Evolutionary conservation across 1,140 invertebrate genomes (phyloP), one percentile per base, ranked within the genome.

Genomic region (Drosophila dunni): DNA sequence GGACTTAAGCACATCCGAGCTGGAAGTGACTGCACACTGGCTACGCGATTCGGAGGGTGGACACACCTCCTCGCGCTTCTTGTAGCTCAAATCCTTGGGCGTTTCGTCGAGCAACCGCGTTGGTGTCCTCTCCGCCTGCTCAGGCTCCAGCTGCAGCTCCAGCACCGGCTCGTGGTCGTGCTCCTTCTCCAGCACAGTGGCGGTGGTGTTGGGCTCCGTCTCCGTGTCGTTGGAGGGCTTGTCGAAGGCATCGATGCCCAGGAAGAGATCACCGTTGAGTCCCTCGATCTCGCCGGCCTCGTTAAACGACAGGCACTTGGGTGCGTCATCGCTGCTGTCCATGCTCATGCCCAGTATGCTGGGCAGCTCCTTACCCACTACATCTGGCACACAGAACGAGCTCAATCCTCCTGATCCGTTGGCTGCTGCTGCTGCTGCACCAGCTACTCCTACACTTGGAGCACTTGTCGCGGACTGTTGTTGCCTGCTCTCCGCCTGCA

Each of bases 21-120:
- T 92, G 34, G 91, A 92, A 38, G 90, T 91, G 7, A 91, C 90
- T 1, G 90, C 90, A 65, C 90, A 91, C 36, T 91, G 90, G 54
- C 90, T 91, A 1, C 90, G 80, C n/a, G 90, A 91, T 40, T 91
- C 90, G 0, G 90, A 91, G 4, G 86, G 90, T 3, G 90, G 90
- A 48, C 90, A 91, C 9, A 91, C 78, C 92, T 92, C 84, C 60
- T 91, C 90, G 6, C 73, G 81, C 76, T 93, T 93, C 69, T 94
- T 94, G 64, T 94, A 93, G 71, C 93, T 94, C 68, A 94, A 81
- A 85, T 94, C 94, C 91, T 93, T 94, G 60, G 94, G 94, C 68
- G 93, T 91, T 66, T 95, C 94, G 33, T 94, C 94, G 46, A 91
- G 38, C 29, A 67, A 48, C 48, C 2, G 7, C 1, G 45, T 1